These are phyloP conservation scores for Dasypogon diadema DNA, from an alignment of 2,888 invertebrate species.

Conservation along the genomic window DNA sequence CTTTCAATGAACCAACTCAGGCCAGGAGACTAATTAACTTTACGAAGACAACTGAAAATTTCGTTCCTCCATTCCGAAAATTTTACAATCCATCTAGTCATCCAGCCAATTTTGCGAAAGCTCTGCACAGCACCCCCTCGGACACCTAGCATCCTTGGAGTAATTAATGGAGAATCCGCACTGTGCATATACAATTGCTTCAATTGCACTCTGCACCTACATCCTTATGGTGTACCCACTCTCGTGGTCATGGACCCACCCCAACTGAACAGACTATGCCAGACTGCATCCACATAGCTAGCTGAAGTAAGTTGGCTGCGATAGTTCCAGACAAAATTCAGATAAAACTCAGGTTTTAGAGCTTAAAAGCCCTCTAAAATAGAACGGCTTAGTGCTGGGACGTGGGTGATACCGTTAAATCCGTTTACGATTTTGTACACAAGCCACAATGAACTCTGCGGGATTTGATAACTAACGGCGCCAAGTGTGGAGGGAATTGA, in stretches of 20 bases:
- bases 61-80: constrained; percentile 1
- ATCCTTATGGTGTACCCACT: background rate
- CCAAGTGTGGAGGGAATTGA: constrained; percentile 27
- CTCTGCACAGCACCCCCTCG: constrained; percentile 18
- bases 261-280: background rate
- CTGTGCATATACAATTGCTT: constrained; percentile 47
- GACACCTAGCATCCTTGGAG: constrained; percentile 34
- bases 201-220: constrained; percentile 31
- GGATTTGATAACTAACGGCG: constrained; percentile 50
- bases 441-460: constrained; percentile 52
- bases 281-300: background rate
- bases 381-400: constrained; percentile 51
- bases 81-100: constrained; percentile 43
- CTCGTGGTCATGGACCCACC: background rate
- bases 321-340: constrained; percentile 51
- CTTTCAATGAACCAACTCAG: constrained; percentile 30
- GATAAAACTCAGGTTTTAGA: constrained; percentile 52
- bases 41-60: constrained; percentile 29
- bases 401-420: constrained; percentile 53
- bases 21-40: constrained; percentile 32
- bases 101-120: constrained; percentile 25
- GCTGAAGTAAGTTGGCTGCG: constrained; percentile 22
- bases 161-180: constrained; percentile 41
- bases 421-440: constrained; percentile 52
- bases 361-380: constrained; percentile 52